A percentile compares a stretch with the other conserved stretches of the same genome.
Conservation (phyloP, 2,797 vertebrate species). For the Ptychobarbus kaznakovi region DNA sequence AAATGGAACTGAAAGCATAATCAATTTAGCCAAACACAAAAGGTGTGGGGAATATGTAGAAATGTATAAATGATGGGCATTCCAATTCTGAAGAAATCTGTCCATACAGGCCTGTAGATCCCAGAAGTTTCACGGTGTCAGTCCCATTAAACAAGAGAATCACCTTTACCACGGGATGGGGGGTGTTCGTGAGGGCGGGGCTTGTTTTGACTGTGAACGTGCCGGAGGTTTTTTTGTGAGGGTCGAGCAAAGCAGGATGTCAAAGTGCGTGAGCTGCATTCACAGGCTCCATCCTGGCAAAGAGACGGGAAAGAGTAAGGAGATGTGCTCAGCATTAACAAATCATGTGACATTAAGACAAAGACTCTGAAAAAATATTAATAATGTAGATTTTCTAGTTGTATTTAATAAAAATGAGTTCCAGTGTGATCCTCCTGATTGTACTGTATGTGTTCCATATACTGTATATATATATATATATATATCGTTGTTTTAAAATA, state of each 20-base stretch:
- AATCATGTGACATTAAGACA: neutral
- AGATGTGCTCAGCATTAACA: constrained; percentile 1
- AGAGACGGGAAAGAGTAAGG: constrained; percentile 55
- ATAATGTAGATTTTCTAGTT: neutral
- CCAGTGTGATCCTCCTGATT: neutral
- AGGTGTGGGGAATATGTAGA: neutral
- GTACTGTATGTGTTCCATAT: neutral
- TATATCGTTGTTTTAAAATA: neutral
- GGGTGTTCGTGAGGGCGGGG: constrained; percentile 76
- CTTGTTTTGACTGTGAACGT: constrained; percentile 83
- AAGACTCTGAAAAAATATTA: neutral
- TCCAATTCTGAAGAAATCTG: neutral
- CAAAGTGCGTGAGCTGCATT: constrained; percentile 88
- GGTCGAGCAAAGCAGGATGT: constrained; percentile 92
- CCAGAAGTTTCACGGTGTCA: constrained; percentile 39
- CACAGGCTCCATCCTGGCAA: constrained; percentile 85
- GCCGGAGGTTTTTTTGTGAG: constrained; percentile 80
- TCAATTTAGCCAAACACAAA: neutral
- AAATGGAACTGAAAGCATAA: neutral
- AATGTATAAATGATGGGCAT: neutral
- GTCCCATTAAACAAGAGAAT: constrained; percentile 73
- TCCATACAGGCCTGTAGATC: constrained; percentile 5
- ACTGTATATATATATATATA: neutral
- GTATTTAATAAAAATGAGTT: neutral
- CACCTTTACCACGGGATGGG: constrained; percentile 74